A percentile compares a stretch with the other conserved stretches of the same genome.
Conservation (phyloP, 2,888 invertebrate genomes). For the Azorinus chamasolen region DNA sequence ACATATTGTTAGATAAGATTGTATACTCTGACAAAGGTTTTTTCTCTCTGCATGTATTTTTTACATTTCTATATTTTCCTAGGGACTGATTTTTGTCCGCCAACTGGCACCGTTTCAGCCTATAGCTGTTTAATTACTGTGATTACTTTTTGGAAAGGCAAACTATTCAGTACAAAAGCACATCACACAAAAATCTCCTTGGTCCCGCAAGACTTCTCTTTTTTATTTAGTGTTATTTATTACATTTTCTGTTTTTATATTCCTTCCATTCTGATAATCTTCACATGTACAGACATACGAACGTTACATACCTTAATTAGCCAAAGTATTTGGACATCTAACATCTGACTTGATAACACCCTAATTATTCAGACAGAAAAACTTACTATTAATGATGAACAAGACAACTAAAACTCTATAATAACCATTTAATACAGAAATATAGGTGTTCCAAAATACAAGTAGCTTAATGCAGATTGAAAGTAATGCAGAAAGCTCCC, state of each 20-base stretch:
- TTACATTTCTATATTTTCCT: conserved; percentile 17
- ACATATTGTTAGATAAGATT: conserved; percentile 57
- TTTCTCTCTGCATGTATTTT: conserved; percentile 12
- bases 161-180: conserved; percentile 9
- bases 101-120: conserved; percentile 45
- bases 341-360: neutral
- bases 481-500: too few species aligned
- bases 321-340: neutral
- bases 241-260: too few species aligned
- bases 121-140: conserved; percentile 46
- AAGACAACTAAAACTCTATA: too few species aligned
- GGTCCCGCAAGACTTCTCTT: too few species aligned
- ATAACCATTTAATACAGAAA: too few species aligned
- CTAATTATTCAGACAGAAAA: neutral
- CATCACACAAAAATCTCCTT: too few species aligned
- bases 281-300: neutral
- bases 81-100: conserved; percentile 33
- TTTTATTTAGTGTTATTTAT: too few species aligned
- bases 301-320: neutral
- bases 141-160: conserved; percentile 26
- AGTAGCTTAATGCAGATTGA: too few species aligned
- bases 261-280: too few species aligned
- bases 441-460: too few species aligned
- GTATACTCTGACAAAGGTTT: conserved; percentile 39
- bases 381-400: too few species aligned